Evolutionary conservation across 2,797 vertebrate genomes (phyloP), one percentile per base, ranked within the genome.

Genomic region (Chaetodon trifasciatus): DNA sequence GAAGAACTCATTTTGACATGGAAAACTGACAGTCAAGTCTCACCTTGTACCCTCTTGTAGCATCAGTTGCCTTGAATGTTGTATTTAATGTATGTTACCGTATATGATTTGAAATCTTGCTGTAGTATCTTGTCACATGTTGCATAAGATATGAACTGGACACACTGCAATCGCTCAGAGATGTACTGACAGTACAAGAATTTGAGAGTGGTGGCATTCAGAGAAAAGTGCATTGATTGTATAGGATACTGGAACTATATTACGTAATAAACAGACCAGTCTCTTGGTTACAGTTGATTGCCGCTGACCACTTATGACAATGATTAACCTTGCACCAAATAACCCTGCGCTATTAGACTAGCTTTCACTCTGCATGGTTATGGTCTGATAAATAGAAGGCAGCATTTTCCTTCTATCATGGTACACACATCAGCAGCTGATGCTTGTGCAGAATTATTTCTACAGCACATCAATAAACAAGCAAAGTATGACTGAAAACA

Each of bases 261-360:
- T 77, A 63, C 65, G 72, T 63, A 87, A 84, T 40, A 70, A 66
- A 46, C 37, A 39, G 61, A 60, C 8, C 53, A 53, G 44, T 44
- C n/a, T 50, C 35, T 39, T 23, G 28, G 24, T 53, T 42, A 17
- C 55, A 65, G 13, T 17, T 69, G 57, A 72, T 57, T 58, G 37
- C 15, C 23, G 17, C 53, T 76, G 64, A 73, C 55, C 44, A 52
- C 23, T 37, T 19, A 73, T 49, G 72, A 73, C 74, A 88, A 79
- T 91, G 50, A 90, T 90, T 85, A 86, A 88, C 83, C 42, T 69
- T 83, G 79, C 49, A 85, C 79, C 72, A 53, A 81, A 74, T 73
- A 83, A 87, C 83, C 63, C 44, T 53, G 46, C 32, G 55, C 46
- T 39, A 5, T 53, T 10, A 40, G 35, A 60, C 39, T 1, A 12